phyloP scores from a whole-genome alignment of 2,113 vertebrate genomes.

The Pelmatolapia mariae region DNA sequence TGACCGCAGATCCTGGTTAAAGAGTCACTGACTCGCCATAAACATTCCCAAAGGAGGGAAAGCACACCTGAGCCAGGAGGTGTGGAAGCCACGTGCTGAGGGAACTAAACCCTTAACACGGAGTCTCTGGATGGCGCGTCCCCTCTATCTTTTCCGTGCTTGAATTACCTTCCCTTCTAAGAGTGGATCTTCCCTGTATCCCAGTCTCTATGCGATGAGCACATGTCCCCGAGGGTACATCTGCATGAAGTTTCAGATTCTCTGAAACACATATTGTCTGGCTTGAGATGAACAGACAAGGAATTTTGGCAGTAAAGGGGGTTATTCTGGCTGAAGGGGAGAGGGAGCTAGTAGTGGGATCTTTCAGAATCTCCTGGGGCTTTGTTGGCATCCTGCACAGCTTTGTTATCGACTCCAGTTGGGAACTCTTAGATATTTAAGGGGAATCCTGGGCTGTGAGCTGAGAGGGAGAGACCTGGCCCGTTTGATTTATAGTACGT shows the following conservation, averaged over 20 bases:
- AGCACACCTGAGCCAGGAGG: conserved; percentile 44
- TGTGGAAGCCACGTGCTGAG: conserved; percentile 55
- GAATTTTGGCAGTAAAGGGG: conserved; percentile 42
- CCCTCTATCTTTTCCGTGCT: conserved; percentile 29
- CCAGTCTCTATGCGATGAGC: conserved; percentile 29
- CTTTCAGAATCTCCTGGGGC: conserved; percentile 48
- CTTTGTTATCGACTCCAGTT: conserved; percentile 52
- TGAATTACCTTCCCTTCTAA: conserved; percentile 38
- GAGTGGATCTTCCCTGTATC: conserved; percentile 14
- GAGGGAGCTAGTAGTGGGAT: conserved; percentile 32
- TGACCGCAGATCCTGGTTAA: neutral
- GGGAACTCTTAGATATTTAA: conserved; percentile 37
- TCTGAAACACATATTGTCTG: conserved; percentile 51
- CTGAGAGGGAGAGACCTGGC: neutral
- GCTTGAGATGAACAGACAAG: conserved; percentile 51
- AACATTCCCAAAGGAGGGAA: conserved; percentile 4
- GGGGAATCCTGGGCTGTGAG: conserved; percentile 32
- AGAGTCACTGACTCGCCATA: neutral
- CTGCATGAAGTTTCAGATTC: conserved; percentile 45
- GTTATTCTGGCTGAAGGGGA: conserved; percentile 30
- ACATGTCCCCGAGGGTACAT: conserved; percentile 48
- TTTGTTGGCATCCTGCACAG: conserved; percentile 45
- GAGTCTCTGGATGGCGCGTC: neutral
- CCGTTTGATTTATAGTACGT: conserved; percentile 18
- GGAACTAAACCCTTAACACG: conserved; percentile 5